Evolutionary conservation across 64 coral and sea anemone species (phyloP).

Genomic region (Montipora capricornis): DNA sequence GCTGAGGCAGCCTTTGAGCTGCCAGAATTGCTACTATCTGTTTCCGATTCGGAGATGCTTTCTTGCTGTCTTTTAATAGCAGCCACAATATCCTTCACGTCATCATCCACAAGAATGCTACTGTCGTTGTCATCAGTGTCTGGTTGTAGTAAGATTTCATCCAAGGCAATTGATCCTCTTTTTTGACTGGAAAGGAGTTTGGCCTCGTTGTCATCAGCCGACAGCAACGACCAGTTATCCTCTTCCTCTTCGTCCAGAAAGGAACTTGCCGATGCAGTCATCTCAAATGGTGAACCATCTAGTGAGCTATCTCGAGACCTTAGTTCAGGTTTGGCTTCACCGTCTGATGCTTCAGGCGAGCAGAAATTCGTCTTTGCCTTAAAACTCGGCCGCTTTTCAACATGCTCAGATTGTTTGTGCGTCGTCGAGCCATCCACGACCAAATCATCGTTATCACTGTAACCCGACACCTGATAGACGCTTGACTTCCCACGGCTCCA

Average conservation of each 20-base stretch:
- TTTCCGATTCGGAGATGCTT: background rate
- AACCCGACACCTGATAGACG: background rate
- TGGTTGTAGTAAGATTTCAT: slow-evolving; percentile 9
- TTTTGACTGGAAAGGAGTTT: slow-evolving; percentile 13
- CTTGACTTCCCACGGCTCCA: background rate
- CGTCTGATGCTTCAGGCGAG: background rate
- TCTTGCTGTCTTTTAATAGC: background rate
- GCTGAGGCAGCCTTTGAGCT: background rate
- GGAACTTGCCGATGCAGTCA: background rate
- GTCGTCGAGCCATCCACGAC: background rate
- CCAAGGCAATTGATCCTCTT: background rate
- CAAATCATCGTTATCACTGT: background rate
- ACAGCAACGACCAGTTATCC: background rate
- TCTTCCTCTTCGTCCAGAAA: background rate
- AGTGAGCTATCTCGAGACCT: background rate
- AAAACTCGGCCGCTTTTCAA: background rate
- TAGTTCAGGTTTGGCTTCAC: background rate
- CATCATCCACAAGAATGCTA: background rate
- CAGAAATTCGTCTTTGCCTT: background rate
- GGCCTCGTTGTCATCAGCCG: background rate
- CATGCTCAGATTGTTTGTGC: background rate
- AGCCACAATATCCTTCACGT: background rate
- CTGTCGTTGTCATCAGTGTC: background rate
- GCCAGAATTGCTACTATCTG: background rate
- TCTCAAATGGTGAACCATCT: background rate